These are phyloP conservation scores for Mustela lutreola DNA, from an alignment of 2,113 vertebrate species.

Conservation along the genomic window DNA sequence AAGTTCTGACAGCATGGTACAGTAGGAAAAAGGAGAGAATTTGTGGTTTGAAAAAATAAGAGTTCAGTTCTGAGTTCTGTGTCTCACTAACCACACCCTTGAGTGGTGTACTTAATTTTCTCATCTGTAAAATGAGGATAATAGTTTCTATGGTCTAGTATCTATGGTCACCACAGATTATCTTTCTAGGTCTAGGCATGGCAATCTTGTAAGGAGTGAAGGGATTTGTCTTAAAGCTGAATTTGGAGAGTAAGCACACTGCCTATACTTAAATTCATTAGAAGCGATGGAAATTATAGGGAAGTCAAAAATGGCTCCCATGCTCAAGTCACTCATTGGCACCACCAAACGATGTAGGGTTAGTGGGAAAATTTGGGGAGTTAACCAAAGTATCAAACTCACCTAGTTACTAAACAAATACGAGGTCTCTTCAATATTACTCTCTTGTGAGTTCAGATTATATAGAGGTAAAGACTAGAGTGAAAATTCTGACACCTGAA, in stretches of 20 bases:
- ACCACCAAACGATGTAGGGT: background rate
- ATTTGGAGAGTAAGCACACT: background rate
- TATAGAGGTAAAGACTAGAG: background rate
- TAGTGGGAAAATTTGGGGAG: background rate
- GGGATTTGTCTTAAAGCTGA: background rate
- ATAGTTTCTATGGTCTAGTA: background rate
- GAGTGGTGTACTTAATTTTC: background rate
- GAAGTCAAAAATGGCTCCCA: background rate
- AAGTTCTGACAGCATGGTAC: background rate
- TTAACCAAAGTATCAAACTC: background rate
- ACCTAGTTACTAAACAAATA: background rate
- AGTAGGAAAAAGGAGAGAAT: background rate
- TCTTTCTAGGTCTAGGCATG: background rate
- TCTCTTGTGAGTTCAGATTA: background rate
- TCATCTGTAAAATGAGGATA: background rate
- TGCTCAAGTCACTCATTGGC: background rate
- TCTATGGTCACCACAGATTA: background rate
- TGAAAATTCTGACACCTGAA: background rate
- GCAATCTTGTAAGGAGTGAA: background rate
- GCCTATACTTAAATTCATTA: constrained; percentile 21
- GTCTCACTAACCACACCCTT: background rate
- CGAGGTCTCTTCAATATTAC: background rate
- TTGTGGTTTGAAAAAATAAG: background rate
- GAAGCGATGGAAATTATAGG: background rate
- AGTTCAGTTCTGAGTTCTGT: background rate